phyloP scores from a whole-genome alignment of 2,797 vertebrate genomes.

The Rhyacichthys aspro region DNA sequence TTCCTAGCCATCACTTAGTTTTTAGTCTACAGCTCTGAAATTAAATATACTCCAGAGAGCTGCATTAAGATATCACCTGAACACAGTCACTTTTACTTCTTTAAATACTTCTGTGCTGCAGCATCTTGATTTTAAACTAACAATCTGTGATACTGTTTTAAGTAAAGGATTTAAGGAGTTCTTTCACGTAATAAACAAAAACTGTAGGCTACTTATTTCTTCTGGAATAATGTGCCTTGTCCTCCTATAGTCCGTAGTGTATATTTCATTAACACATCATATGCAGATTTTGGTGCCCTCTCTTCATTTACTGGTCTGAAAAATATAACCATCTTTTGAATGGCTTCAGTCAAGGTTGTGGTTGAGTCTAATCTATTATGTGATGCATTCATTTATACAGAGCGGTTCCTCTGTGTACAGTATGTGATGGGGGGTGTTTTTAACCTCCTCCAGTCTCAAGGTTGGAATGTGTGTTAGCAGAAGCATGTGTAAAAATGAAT shows the following conservation, averaged over 20 bases:
- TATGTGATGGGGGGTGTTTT: conserved; percentile 19
- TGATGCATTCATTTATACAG: conserved; percentile 44
- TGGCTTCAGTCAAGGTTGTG: conserved; percentile 55
- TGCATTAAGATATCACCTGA: too few relatives aligned
- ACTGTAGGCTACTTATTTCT: too few relatives aligned
- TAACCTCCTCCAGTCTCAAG: conserved; percentile 62
- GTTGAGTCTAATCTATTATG: conserved; percentile 40
- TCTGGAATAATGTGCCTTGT: background rate
- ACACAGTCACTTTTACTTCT: too few relatives aligned
- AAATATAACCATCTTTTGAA: conserved; percentile 31
- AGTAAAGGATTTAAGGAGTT: too few relatives aligned
- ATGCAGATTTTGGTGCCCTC: conserved; percentile 9
- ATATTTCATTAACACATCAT: too few relatives aligned
- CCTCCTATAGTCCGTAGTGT: background rate
- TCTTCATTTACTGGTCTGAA: conserved; percentile 20
- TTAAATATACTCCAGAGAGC: too few relatives aligned
- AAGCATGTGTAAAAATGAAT: conserved; percentile 57
- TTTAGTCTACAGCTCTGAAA: too few relatives aligned
- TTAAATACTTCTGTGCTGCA: too few relatives aligned
- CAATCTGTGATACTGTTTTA: too few relatives aligned
- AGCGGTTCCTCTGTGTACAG: conserved; percentile 12
- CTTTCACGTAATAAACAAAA: too few relatives aligned
- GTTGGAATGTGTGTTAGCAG: conserved; percentile 52
- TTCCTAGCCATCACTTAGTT: too few relatives aligned
- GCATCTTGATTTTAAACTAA: too few relatives aligned